Conservation (phyloP, 2,797 vertebrate genomes). For the Takifugu ocellatus region DNA sequence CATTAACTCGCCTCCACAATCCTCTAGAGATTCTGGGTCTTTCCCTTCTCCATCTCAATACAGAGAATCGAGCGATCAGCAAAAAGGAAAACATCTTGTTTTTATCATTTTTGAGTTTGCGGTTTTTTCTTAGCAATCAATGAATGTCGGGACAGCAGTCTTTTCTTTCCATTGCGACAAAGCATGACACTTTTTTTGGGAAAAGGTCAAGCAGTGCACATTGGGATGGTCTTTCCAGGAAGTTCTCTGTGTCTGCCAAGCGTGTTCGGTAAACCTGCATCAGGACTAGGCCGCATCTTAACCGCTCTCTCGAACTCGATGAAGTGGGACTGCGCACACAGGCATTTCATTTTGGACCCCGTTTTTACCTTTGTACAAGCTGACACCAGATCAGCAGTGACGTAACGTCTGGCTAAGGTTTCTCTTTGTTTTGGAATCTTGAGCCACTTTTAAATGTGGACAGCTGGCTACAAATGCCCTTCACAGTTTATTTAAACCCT, state of each 20-base stretch:
- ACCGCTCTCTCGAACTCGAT: conserved; percentile 25
- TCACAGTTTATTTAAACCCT: too few relatives aligned
- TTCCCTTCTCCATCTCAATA: conserved; percentile 32
- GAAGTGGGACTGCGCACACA: conserved; percentile 12
- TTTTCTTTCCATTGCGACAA: conserved; percentile 61
- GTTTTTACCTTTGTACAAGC: neutral
- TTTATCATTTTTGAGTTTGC: conserved; percentile 41
- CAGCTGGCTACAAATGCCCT: conserved; percentile 9
- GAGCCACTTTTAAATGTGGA: conserved; percentile 17
- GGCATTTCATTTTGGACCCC: neutral
- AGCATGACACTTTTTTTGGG: conserved; percentile 53
- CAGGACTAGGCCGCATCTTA: conserved; percentile 46
- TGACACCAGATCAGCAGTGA: conserved; percentile 38
- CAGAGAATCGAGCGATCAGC: conserved; percentile 43
- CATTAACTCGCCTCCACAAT: conserved; percentile 44
- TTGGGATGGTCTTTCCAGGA: conserved; percentile 57
- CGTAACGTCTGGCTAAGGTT: conserved; percentile 29
- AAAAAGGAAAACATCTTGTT: conserved; percentile 29
- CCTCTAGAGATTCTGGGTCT: conserved; percentile 42
- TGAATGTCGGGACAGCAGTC: conserved; percentile 40
- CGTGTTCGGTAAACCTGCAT: conserved; percentile 55
- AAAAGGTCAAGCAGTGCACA: conserved; percentile 32
- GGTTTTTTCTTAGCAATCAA: conserved; percentile 51
- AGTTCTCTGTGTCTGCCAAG: conserved; percentile 54
- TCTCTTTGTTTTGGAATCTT: conserved; percentile 44